Evolutionary conservation across 1,140 invertebrate genomes (phyloP), one percentile per base, ranked within the genome.

Genomic region (Chymomyza costata): DNA sequence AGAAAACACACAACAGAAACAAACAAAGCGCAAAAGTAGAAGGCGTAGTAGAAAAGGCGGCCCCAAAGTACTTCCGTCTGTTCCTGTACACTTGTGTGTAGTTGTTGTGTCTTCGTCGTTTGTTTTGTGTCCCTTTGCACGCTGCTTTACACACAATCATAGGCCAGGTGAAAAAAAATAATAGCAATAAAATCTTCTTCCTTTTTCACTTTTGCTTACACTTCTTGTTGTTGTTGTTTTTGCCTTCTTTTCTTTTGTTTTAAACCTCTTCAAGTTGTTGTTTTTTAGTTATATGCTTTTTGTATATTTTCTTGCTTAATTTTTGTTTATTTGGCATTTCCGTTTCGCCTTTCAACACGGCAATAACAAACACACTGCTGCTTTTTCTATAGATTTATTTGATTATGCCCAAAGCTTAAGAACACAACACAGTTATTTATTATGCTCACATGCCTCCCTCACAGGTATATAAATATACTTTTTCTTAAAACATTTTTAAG

Each of bases 151-250:
- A 28, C 10, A 31, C 21, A 18, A 21, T 16, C n/a, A n/a, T n/a
- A 21, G 15, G 18, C 30, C 8, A 15, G 3, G 28, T 11, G 40
- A 18, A 11, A 7, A 38, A 40, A 40, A 60, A 45, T 48, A 52
- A 78, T 61, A 62, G 57, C 49, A 47, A 47, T 55, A 54, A 43
- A 53, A 62, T 65, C 50, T 47, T 64, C 57, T 70, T 76, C 47
- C 65, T 71, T 64, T n/a, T 70, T 76, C 50, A 62, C 69, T 66
- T 67, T 66, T 67, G 65, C 65, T 57, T 61, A 50, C 60, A 69
- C 68, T 56, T 56, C 45, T 53, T 66, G 63, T 56, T 56, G 43
- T 53, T 66, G 63, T 45, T 46, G 59, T 55, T 63, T 30, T 35
- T 56, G 49, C 30, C 32, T 39, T 45, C 43, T 51, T 46, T 46